Evolutionary conservation across 2,113 vertebrate genomes (phyloP).

Genomic region (Microtus oregoni): DNA sequence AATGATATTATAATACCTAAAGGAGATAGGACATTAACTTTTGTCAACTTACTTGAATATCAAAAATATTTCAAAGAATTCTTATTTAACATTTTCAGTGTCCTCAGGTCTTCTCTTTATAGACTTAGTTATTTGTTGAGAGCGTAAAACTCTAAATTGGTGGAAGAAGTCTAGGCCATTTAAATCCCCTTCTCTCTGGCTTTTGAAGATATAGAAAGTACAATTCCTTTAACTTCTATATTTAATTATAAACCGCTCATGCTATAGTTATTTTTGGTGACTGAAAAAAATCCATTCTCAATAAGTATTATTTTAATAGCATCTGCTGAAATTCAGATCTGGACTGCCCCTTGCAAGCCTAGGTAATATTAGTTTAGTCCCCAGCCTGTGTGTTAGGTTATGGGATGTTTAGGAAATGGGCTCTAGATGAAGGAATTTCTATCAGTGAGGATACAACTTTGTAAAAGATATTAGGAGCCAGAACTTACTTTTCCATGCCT

Average conservation of each 20-base stretch:
- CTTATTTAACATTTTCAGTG: background rate
- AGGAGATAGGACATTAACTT: background rate
- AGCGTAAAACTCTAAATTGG: background rate
- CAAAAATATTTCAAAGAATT: background rate
- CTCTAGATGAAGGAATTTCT: background rate
- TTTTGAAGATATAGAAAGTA: background rate
- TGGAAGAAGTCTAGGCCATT: background rate
- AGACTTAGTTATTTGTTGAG: background rate
- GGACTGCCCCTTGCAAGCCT: background rate
- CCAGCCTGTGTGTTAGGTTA: rapidly evolving
- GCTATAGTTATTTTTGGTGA: background rate
- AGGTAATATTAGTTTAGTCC: background rate
- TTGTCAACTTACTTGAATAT: background rate
- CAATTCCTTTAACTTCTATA: background rate
- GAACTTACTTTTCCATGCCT: background rate
- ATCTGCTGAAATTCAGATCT: background rate
- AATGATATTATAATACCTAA: background rate
- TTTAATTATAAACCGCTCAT: background rate
- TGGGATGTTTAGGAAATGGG: rapidly evolving
- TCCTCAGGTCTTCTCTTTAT: background rate
- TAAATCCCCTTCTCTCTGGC: background rate
- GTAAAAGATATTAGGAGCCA: background rate
- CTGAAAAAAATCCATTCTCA: background rate
- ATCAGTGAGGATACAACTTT: background rate
- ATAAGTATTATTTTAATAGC: background rate